phyloP scores from a whole-genome alignment of 2,888 invertebrate species.

The Epistrophe eligans region DNA sequence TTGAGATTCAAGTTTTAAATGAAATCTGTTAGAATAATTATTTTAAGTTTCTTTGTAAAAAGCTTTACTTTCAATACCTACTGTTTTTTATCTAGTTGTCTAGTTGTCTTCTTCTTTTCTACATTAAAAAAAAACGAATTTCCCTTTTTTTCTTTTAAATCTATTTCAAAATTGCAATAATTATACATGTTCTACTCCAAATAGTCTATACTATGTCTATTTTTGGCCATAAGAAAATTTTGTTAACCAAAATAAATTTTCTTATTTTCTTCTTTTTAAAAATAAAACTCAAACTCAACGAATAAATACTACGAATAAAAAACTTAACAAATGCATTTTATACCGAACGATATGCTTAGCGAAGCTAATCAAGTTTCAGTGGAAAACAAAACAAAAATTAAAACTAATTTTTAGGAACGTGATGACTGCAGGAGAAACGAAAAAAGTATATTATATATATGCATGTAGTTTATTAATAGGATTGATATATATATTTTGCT shows the following conservation, averaged over 20 bases:
- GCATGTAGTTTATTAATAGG: conserved; percentile 32
- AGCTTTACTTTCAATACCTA: conserved; percentile 5
- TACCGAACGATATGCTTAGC: background rate
- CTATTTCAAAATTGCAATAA: conserved; percentile 30
- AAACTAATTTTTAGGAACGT: conserved; percentile 4
- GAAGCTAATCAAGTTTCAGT: conserved; percentile 56
- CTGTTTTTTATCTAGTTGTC: background rate
- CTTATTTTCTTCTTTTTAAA: background rate
- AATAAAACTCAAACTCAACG: conserved; percentile 2
- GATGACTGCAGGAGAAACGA: background rate
- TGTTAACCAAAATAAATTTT: conserved; percentile 16
- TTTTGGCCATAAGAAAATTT: conserved; percentile 26
- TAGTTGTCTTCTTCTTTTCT: background rate
- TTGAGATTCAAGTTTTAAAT: no score
- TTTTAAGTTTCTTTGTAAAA: no score
- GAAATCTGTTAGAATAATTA: no score
- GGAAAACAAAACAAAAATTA: conserved; percentile 11
- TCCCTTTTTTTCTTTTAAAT: background rate
- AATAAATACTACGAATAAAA: no score
- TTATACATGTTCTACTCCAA: conserved; percentile 39
- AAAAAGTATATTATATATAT: background rate
- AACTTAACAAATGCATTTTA: conserved; percentile 1
- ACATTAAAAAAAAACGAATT: background rate
- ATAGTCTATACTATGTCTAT: conserved; percentile 37
- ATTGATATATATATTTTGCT: background rate